These are phyloP conservation scores for Hippoglossus stenolepis DNA, from an alignment of 2,113 vertebrate genomes.

Conservation along the genomic window DNA sequence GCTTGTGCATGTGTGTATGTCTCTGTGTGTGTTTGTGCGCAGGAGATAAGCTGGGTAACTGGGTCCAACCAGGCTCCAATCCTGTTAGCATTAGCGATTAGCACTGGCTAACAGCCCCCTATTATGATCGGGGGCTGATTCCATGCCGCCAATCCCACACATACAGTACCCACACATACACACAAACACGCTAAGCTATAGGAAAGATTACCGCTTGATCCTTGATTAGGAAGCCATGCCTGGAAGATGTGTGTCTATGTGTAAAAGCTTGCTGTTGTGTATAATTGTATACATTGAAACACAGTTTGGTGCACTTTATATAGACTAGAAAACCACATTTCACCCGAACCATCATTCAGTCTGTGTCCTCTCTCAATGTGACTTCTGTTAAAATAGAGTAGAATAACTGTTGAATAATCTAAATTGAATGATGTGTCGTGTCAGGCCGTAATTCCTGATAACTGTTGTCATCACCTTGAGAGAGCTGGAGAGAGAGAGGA, in stretches of 20 bases:
- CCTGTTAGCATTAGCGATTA: slow-evolving; percentile 79
- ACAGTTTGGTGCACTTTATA: slow-evolving; percentile 13
- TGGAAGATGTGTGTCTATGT: slow-evolving; percentile 26
- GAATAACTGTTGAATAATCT: slow-evolving; percentile 17
- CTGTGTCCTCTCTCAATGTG: slow-evolving; percentile 8
- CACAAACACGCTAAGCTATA: slow-evolving; percentile 54
- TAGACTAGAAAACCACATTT: slow-evolving; percentile 16
- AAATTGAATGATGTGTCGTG: slow-evolving; percentile 37
- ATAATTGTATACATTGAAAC: slow-evolving; percentile 13
- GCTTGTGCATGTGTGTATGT: slow-evolving; percentile 3
- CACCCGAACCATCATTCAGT: neutral
- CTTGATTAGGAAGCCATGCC: slow-evolving; percentile 67
- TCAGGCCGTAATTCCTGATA: slow-evolving; percentile 36
- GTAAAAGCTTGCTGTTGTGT: slow-evolving; percentile 23
- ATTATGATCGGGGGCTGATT: slow-evolving; percentile 71
- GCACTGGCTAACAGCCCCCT: slow-evolving; percentile 68
- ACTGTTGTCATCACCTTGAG: slow-evolving; percentile 49
- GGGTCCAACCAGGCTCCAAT: slow-evolving; percentile 70
- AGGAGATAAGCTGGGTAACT: slow-evolving; percentile 71
- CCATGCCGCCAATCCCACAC: slow-evolving; percentile 58
- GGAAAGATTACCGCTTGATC: slow-evolving; percentile 76
- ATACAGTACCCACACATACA: slow-evolving; percentile 33
- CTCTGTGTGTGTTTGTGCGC: slow-evolving; percentile 15
- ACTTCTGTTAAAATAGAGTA: slow-evolving; percentile 4
- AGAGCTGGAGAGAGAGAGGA: neutral